Conservation (phyloP, 2,797 vertebrate species). For the Setipinna tenuifilis region DNA sequence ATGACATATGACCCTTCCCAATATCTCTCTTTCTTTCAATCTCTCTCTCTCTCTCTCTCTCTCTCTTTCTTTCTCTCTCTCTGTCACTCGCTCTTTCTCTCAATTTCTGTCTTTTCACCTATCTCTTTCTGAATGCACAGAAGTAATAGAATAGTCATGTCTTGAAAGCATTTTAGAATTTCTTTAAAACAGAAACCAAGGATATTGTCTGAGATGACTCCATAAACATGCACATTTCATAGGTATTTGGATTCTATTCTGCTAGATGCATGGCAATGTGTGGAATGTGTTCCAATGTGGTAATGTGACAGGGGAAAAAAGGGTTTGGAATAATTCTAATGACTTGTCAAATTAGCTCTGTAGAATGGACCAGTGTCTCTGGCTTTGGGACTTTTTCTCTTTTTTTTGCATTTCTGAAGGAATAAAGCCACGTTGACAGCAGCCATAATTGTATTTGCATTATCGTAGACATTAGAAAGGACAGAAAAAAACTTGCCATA, state of each 20-base stretch:
- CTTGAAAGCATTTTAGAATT: conserved; percentile 9
- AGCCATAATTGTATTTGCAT: conserved; percentile 23
- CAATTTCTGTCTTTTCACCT: not conserved
- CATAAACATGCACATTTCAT: not conserved
- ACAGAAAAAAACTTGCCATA: not conserved
- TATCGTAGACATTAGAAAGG: not conserved
- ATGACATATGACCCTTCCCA: conserved; percentile 21
- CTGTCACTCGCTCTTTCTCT: not conserved
- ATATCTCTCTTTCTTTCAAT: not conserved
- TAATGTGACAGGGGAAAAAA: not conserved
- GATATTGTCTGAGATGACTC: not conserved
- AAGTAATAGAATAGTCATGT: not conserved
- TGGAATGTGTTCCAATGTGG: not conserved
- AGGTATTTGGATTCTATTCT: not conserved
- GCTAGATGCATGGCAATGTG: not conserved
- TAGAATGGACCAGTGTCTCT: conserved; percentile 3
- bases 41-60: conserved; percentile 4
- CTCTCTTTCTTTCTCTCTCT: conserved; percentile 2
- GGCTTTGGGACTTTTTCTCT: not conserved
- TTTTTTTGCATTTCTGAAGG: not conserved
- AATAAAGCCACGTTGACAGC: conserved; percentile 11
- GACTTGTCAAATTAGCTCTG: conserved; percentile 18
- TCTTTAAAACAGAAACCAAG: not conserved
- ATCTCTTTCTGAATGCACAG: not conserved
- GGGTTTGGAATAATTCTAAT: not conserved